phyloP scores from a whole-genome alignment of 1,140 invertebrate species.

The Aphis gossypii region DNA sequence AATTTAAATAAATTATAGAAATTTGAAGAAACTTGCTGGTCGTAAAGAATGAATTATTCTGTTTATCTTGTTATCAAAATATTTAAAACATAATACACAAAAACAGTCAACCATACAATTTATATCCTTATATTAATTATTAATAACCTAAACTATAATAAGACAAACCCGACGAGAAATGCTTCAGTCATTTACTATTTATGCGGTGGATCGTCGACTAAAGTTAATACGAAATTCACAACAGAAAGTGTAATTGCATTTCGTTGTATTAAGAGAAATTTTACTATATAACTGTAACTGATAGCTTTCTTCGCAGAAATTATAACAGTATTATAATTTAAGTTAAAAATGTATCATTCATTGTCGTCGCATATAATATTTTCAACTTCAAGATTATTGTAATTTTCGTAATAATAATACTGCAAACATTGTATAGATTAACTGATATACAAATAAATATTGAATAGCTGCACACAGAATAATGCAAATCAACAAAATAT shows the following conservation, averaged over 20 bases:
- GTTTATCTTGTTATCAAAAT: background rate
- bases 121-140: background rate
- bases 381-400: background rate
- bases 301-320: background rate
- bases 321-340: background rate
- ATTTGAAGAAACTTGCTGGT: background rate
- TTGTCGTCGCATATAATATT: background rate
- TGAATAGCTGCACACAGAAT: too few species aligned
- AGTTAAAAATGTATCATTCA: background rate
- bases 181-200: background rate
- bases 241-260: background rate
- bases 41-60: background rate
- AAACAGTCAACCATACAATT: background rate
- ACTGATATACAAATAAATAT: too few species aligned
- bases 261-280: background rate
- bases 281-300: background rate
- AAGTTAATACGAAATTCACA: background rate
- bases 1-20: background rate
- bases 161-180: background rate
- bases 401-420: background rate
- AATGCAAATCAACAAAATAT: too few species aligned
- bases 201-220: background rate
- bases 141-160: background rate
- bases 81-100: background rate
- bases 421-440: background rate